Conservation (phyloP, 2,797 vertebrate genomes). For the Eulemur coronatus region DNA sequence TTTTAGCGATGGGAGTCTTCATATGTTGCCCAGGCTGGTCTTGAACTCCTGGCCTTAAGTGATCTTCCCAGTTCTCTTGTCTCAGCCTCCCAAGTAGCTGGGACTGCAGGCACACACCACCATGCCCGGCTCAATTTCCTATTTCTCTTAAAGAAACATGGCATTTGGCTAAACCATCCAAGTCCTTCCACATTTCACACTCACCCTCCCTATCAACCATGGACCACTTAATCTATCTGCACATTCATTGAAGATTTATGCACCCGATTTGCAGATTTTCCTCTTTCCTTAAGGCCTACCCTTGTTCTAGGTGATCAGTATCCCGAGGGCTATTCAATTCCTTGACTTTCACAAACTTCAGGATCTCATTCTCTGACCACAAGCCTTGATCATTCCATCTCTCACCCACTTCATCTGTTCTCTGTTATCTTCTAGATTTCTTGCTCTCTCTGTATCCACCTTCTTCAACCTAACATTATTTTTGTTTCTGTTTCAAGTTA, state of each 20-base stretch:
- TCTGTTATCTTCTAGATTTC: not conserved
- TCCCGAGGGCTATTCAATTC: not conserved
- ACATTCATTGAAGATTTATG: not conserved
- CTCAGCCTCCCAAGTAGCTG: not conserved
- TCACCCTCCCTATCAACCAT: too few species aligned
- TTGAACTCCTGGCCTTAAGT: not conserved
- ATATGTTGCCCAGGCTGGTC: not conserved
- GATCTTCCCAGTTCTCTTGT: not conserved
- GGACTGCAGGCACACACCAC: not conserved
- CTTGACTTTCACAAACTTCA: not conserved
- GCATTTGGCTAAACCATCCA: not conserved
- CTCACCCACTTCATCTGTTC: not conserved
- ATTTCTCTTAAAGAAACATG: not conserved
- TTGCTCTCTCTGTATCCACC: not conserved
- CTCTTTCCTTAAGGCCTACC: not conserved
- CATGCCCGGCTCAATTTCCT: not conserved
- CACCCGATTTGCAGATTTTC: not conserved
- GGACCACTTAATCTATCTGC: not conserved
- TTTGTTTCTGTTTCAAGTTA: not conserved
- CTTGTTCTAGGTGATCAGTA: not conserved
- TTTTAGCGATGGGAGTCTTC: not conserved
- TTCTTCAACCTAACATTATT: not conserved
- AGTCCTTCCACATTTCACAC: not conserved
- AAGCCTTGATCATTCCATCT: not conserved
- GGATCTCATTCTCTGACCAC: not conserved